Conservation (phyloP, 2,888 invertebrate species). For the Diaphora mendica region DNA sequence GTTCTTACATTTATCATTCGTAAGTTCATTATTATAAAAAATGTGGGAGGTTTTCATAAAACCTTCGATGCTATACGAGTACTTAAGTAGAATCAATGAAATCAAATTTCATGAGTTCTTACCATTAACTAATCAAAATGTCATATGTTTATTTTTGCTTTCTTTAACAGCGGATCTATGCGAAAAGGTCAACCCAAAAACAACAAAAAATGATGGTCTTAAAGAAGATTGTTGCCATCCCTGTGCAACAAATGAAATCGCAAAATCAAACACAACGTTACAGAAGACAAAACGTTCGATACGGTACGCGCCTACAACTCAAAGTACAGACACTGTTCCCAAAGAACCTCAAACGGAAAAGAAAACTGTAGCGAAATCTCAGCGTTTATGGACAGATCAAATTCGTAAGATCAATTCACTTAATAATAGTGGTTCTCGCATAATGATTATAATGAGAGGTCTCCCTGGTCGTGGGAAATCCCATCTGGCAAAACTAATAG, state of each 20-base stretch:
- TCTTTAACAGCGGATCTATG: slow-evolving; percentile 61
- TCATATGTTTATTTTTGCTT: slow-evolving; percentile 21
- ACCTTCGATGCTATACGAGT: not conserved
- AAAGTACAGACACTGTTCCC: slow-evolving; percentile 28
- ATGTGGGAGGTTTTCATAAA: no score
- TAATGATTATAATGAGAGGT: slow-evolving; percentile 93
- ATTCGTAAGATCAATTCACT: slow-evolving; percentile 60
- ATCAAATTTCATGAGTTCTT: not conserved
- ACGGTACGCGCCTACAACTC: slow-evolving; percentile 9
- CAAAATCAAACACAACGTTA: not conserved
- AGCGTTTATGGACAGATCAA: slow-evolving; percentile 60
- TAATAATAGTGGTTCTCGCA: slow-evolving; percentile 83
- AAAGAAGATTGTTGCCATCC: slow-evolving; percentile 21
- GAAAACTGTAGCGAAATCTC: slow-evolving; percentile 13
- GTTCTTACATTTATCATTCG: no score
- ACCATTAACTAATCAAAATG: not conserved
- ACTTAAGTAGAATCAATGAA: no score
- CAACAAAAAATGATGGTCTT: slow-evolving; percentile 46
- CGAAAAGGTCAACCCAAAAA: slow-evolving; percentile 56
- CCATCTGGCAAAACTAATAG: slow-evolving; percentile 87
- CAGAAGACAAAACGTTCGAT: slow-evolving; percentile 4
- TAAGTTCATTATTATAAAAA: no score
- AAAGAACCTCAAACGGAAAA: slow-evolving; percentile 29
- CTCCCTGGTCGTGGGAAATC: slow-evolving; percentile 95
- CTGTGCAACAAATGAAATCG: slow-evolving; percentile 9